A percentile compares a stretch with the other conserved stretches of the same genome.
These are phyloP conservation scores for Knipowitschia caucasica DNA, from an alignment of 2,797 vertebrate species.

Conservation along the genomic window DNA sequence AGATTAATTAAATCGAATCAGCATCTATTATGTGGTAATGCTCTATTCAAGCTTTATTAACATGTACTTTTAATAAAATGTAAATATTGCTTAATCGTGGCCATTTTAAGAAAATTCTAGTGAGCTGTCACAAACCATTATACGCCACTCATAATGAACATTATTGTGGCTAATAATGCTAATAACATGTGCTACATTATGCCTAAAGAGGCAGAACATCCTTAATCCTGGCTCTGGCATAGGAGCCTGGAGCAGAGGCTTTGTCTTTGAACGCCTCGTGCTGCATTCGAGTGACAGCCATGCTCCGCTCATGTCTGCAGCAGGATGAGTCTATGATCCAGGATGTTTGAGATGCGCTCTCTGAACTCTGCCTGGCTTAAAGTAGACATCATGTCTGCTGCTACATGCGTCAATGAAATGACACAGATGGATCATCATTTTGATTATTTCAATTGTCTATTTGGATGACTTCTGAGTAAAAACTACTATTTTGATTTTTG, in stretches of 20 bases:
- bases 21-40: too few relatives aligned
- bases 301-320: neutral
- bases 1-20: too few relatives aligned
- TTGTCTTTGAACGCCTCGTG: neutral
- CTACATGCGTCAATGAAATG: too few relatives aligned
- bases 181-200: constrained; percentile 8
- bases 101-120: neutral
- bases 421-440: too few relatives aligned
- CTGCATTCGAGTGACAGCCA: constrained; percentile 1
- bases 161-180: constrained; percentile 5
- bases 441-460: too few relatives aligned
- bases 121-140: neutral
- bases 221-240: constrained; percentile 1
- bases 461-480: too few relatives aligned
- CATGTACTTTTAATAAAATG: too few relatives aligned
- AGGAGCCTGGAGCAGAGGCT: constrained; percentile 1
- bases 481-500: too few relatives aligned
- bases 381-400: too few relatives aligned
- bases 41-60: too few relatives aligned
- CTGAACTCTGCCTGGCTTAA: too few relatives aligned
- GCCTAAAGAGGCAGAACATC: constrained; percentile 7
- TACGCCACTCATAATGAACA: constrained; percentile 4
- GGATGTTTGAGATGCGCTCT: neutral
- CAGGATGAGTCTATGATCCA: neutral
- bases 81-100: neutral